These are phyloP conservation scores for Hirtodrosophila trivittata DNA, from an alignment of 2,888 invertebrate genomes.

Conservation along the genomic window DNA sequence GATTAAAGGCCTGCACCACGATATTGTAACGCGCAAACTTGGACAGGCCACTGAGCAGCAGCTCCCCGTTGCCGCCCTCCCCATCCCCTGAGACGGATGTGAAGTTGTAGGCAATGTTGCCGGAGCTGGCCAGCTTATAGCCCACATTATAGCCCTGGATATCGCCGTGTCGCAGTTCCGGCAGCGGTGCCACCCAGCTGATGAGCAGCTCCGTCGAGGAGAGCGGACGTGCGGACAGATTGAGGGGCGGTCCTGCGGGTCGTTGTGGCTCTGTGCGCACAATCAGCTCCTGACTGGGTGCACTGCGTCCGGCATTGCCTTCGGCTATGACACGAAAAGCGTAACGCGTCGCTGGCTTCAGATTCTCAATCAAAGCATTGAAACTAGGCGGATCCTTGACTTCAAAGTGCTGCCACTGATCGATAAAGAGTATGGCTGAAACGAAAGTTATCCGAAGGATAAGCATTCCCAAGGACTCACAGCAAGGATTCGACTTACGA, in stretches of 20 bases:
- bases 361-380: conserved; percentile 87
- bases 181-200: conserved; percentile 89
- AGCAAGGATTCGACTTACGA: conserved; percentile 84
- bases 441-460: conserved; percentile 1
- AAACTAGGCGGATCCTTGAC: conserved; percentile 87
- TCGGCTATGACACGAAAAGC: conserved; percentile 89
- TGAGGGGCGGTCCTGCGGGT: conserved; percentile 88
- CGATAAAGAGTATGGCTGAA: conserved; percentile 79
- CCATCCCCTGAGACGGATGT: conserved; percentile 88
- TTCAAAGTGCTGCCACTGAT: conserved; percentile 88
- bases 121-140: conserved; percentile 83
- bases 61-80: conserved; percentile 88
- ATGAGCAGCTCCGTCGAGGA: conserved; percentile 90
- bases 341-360: conserved; percentile 89
- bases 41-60: conserved; percentile 86
- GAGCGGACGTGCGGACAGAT: conserved; percentile 88
- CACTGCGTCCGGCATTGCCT: conserved; percentile 89
- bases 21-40: conserved; percentile 89
- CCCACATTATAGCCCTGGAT: conserved; percentile 91
- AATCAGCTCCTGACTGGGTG: conserved; percentile 87
- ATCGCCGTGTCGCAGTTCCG: conserved; percentile 89
- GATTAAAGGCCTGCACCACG: conserved; percentile 90
- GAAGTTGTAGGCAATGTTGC: conserved; percentile 87
- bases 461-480: too few species aligned
- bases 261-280: conserved; percentile 89